Evolutionary conservation across 2,888 invertebrate species (phyloP).

Genomic region (Tetramorium bicarinatum): DNA sequence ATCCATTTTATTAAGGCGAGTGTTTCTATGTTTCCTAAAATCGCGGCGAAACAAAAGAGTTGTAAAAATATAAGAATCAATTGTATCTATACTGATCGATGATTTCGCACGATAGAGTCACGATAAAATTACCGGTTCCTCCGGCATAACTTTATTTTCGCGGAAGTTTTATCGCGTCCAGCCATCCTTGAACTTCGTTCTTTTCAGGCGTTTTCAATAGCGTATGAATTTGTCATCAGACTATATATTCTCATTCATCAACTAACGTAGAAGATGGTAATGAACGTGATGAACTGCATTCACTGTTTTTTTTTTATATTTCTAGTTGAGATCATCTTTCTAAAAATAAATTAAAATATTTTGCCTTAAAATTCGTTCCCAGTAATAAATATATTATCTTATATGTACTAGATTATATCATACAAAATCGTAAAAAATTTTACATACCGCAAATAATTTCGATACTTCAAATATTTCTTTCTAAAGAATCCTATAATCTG

Average conservation of each 20-base stretch:
- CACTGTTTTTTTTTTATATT: neutral
- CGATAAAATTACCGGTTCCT: conserved; percentile 45
- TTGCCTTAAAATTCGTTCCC: neutral
- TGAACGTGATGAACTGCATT: neutral
- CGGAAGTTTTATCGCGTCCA: conserved; percentile 20
- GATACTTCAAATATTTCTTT: neutral
- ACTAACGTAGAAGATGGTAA: neutral
- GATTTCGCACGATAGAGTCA: conserved; percentile 28
- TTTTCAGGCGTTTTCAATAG: conserved; percentile 40
- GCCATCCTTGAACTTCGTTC: conserved; percentile 50
- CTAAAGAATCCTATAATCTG: neutral
- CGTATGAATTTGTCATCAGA: conserved; percentile 19
- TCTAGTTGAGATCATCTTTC: neutral
- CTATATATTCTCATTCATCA: conserved; percentile 29
- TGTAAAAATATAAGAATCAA: neutral
- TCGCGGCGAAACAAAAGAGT: neutral
- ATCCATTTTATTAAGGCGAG: neutral
- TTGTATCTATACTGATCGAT: conserved; percentile 30
- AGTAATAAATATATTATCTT: neutral
- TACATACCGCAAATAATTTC: neutral
- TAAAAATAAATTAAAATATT: neutral
- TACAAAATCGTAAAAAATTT: neutral
- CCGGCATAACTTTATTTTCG: conserved; percentile 19
- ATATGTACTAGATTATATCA: neutral
- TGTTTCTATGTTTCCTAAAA: neutral